Evolutionary conservation across 1,140 invertebrate genomes (phyloP), one percentile per base, ranked within the genome.

Genomic region (Elymnias hypermnestra): DNA sequence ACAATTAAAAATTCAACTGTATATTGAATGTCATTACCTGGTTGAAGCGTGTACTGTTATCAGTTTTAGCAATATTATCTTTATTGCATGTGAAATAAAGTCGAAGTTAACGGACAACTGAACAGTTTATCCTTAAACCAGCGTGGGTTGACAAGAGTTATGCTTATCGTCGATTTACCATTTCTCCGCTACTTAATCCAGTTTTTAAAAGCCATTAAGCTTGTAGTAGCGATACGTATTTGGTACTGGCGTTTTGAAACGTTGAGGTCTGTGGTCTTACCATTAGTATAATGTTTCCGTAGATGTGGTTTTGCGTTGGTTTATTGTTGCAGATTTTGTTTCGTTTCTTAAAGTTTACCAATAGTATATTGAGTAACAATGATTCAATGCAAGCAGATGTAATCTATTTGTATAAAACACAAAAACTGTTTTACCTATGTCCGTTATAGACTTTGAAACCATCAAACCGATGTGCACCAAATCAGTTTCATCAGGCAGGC

Each of bases 131-230:
- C 49, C 53, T 52, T 60, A 49, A 42, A 55, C 48, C 58, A 35
- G 70, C 70, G 73, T 81, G 76, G 73, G 77, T 52, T 64, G 72
- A 70, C 63, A 76, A 72, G 69, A 74, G 57, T 55, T 69, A 73
- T 67, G 71, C 73, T 77, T 83, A 83, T 79, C 70, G 65, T 62
- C 50, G 59, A 72, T 78, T 78, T 69, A 77, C 62, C 70, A 70
- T 78, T 78, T 79, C 72, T 74, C 63, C 55, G 75, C 73, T 81
- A 83, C 78, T 76, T 83, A 74, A 72, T 79, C 72, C 67, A 81
- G 70, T 81, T 83, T 76, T 76, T 73, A 72, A 74, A 71, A 72
- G 66, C 72, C 62, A 75, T 79, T 73, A 72, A 72, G 63, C 58
- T 73, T 75, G 72, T 72, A 82, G 74, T 75, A 83, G 74, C 78